Conservation (phyloP, 2,113 vertebrate genomes). For the Conger conger region DNA sequence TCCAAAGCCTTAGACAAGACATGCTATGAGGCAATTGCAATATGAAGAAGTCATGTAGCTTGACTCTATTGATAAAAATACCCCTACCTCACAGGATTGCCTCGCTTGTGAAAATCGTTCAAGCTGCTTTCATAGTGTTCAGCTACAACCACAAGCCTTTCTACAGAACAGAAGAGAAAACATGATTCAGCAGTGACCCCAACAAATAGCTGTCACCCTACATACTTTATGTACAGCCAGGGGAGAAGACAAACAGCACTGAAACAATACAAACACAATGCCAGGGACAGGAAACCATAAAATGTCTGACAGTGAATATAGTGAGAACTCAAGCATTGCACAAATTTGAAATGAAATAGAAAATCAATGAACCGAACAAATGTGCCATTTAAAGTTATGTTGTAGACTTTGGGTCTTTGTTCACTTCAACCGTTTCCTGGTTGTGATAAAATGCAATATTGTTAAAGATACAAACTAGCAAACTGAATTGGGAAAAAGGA, state of each 20-base stretch:
- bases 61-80: background rate
- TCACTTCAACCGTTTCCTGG: background rate
- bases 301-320: constrained; percentile 3
- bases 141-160: constrained; percentile 91
- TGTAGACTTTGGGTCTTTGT: background rate
- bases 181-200: background rate
- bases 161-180: constrained; percentile 58
- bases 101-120: constrained; percentile 81
- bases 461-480: background rate
- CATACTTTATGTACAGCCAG: background rate
- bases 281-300: constrained; percentile 12
- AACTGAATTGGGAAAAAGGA: too few relatives aligned
- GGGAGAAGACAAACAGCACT: background rate
- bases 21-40: too few relatives aligned
- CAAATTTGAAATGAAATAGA: constrained; percentile 4
- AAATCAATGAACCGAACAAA: constrained; percentile 21
- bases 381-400: too few relatives aligned
- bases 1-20: too few relatives aligned
- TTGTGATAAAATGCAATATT: constrained; percentile 2
- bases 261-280: background rate
- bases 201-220: background rate
- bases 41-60: too few relatives aligned
- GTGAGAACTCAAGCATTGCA: background rate
- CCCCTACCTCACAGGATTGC: constrained; percentile 78
- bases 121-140: constrained; percentile 88